Evolutionary conservation across 2,797 vertebrate genomes (phyloP), one percentile per base, ranked within the genome.

Genomic region (Pseudomugil gertrudae): DNA sequence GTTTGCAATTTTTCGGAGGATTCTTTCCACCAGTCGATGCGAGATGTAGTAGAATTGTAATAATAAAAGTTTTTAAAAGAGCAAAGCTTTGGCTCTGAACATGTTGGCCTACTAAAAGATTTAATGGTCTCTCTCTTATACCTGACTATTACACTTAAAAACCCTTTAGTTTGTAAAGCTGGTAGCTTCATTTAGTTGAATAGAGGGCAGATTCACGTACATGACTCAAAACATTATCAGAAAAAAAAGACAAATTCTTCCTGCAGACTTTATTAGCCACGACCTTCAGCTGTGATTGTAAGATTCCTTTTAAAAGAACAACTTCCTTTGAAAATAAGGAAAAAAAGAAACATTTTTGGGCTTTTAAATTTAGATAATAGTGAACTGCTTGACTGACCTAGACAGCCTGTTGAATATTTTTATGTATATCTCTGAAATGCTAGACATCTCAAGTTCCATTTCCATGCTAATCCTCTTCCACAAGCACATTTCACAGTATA

Each of bases 361-460:
- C 64, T 43, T 66, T 76, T 29, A 77, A 63, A 32, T 40, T 80
- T 67, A 73, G 71, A 83, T 73, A 75, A 80, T 59, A 4, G 58
- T 32, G 56, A 52, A 81, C n/a, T 53, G 63, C 52, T 27, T 54
- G 62, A 68, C 52, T 60, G 64, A 78, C 66, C 67, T 33, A 57
- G 64, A 79, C 72, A 51, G 79, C 79, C 63, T 69, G 60, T 63
- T 74, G 62, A 86, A 83, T 87, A 70, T 89, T 89, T 86, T 86
- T 50, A 53, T 60, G 54, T 76, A 85, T 88, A 88, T 87, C 87
- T 83, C 82, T 68, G 48, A 84, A 89, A 90, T 50, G 63, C 73
- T 83, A 89, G 72, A 85, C 84, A 72, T 88, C 69, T 94, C 81
- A 88, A 80, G 85, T 90, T 91, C 80, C 75, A 83, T 78, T 87